These are phyloP conservation scores for Chloromyia formosa DNA, from an alignment of 2,888 invertebrate species.

Conservation along the genomic window DNA sequence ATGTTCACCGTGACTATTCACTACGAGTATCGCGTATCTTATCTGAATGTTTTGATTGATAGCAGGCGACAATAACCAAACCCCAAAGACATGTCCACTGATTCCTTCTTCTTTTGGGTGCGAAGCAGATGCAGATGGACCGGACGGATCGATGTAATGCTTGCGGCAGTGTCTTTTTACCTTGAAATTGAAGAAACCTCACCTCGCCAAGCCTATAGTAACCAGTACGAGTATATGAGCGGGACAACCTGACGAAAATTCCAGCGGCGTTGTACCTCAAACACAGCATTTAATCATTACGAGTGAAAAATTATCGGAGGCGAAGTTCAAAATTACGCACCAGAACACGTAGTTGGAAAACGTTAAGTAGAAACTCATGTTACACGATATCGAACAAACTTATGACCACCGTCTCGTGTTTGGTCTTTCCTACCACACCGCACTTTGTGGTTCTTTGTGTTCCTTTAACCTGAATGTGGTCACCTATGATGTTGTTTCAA, in stretches of 20 bases:
- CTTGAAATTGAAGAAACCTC: constrained; percentile 39
- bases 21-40: constrained; percentile 23
- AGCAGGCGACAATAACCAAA: constrained; percentile 42
- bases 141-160: neutral
- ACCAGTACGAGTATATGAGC: no score
- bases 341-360: constrained; percentile 44
- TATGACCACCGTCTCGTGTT: constrained; percentile 47
- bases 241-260: constrained; percentile 38
- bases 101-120: constrained; percentile 28
- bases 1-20: constrained; percentile 23
- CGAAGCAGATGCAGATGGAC: constrained; percentile 31
- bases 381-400: constrained; percentile 44
- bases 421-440: constrained; percentile 26
- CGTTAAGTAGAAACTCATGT: constrained; percentile 47
- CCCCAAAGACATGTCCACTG: constrained; percentile 32
- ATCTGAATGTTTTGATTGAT: constrained; percentile 44
- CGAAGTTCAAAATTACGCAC: constrained; percentile 45
- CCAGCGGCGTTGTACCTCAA: constrained; percentile 43
- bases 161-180: constrained; percentile 31
- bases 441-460: constrained; percentile 10
- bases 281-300: constrained; percentile 45
- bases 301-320: constrained; percentile 46
- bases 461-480: constrained; percentile 37
- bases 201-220: neutral
- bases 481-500: constrained; percentile 30